phyloP scores from a whole-genome alignment of 35 echinoderm and acorn worm species.

The Strongylocentrotus purpuratus region DNA sequence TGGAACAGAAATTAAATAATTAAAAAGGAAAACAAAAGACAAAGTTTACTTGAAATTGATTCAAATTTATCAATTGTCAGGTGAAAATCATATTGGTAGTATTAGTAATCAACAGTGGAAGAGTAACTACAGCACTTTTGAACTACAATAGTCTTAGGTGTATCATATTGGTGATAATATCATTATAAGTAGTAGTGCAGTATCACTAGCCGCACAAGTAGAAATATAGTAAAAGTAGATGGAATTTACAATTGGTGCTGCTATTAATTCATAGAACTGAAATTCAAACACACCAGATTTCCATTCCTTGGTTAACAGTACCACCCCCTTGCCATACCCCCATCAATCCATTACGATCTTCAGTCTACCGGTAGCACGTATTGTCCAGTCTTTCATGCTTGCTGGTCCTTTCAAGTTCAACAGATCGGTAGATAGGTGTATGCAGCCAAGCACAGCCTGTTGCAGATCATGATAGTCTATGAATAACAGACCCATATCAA shows the following conservation, averaged over 20 bases:
- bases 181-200: too few relatives aligned
- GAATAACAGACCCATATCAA: background rate
- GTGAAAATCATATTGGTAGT: too few relatives aligned
- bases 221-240: too few relatives aligned
- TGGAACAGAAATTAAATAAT: too few relatives aligned
- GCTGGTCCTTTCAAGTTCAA: background rate
- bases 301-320: background rate
- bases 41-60: too few relatives aligned
- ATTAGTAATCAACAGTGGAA: too few relatives aligned
- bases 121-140: too few relatives aligned
- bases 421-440: background rate
- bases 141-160: too few relatives aligned
- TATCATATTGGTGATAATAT: too few relatives aligned
- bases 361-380: background rate
- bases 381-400: slow-evolving; percentile 8
- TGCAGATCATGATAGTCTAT: background rate
- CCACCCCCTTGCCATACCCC: background rate
- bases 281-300: background rate
- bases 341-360: slow-evolving; percentile 3
- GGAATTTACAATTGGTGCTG: background rate
- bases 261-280: background rate
- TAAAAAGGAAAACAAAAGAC: too few relatives aligned
- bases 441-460: slow-evolving; percentile 6
- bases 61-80: too few relatives aligned
- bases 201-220: too few relatives aligned